phyloP scores from a whole-genome alignment of 2,113 vertebrate genomes.

The Montifringilla adamsi region DNA sequence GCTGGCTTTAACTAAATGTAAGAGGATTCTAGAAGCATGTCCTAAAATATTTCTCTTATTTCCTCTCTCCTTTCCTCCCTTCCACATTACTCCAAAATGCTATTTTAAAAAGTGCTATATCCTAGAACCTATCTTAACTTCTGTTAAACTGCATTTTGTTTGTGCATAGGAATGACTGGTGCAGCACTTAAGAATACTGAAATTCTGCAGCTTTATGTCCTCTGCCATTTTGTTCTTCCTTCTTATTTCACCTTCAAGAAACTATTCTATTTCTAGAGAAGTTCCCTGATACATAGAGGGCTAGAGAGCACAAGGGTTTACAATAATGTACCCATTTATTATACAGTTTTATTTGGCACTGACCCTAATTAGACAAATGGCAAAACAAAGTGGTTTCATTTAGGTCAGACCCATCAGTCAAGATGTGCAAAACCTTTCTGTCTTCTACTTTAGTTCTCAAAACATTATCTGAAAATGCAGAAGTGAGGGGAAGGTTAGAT shows the following conservation, averaged over 20 bases:
- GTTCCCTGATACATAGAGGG: not conserved
- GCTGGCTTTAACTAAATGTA: not conserved
- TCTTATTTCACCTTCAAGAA: not conserved
- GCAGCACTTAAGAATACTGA: not conserved
- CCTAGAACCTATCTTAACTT: not conserved
- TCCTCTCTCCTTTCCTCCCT: not conserved
- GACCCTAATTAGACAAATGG: constrained; percentile 16
- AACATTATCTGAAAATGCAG: not conserved
- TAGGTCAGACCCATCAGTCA: not conserved
- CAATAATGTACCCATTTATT: not conserved
- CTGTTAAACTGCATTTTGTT: not conserved
- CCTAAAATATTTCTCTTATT: not conserved
- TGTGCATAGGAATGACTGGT: not conserved
- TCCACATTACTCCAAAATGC: not conserved
- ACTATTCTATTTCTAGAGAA: not conserved
- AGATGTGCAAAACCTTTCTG: not conserved
- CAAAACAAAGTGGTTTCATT: not conserved
- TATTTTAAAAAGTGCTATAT: not conserved
- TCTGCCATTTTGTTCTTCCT: not conserved
- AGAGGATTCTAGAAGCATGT: not conserved
- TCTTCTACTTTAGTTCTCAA: not conserved
- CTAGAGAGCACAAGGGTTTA: not conserved
- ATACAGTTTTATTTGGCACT: not conserved
- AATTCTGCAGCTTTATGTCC: not conserved
- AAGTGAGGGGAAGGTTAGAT: not conserved